Percentiles rank a stretch among this genome's conserved stretches.
Conservation (phyloP, 2,797 vertebrate genomes). For the Gobio occitaniae region DNA sequence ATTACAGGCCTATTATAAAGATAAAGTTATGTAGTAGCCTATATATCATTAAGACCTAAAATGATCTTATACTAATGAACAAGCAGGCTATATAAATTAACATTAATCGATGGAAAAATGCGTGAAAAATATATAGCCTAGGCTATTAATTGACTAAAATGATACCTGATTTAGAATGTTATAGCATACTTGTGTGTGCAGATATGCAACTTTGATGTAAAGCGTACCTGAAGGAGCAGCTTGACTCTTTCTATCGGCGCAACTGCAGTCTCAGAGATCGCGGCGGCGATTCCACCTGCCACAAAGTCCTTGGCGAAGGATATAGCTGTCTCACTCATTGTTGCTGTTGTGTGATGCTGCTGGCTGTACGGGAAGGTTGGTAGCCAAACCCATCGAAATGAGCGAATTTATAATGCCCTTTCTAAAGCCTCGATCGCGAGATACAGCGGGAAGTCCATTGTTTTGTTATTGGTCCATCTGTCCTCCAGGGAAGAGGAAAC, state of each 20-base stretch:
- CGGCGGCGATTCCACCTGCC: slow-evolving; percentile 68
- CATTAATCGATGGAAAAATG: background rate
- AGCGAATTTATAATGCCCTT: slow-evolving; percentile 72
- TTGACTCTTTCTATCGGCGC: slow-evolving; percentile 73
- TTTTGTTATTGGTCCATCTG: slow-evolving; percentile 48
- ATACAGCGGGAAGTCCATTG: slow-evolving; percentile 43
- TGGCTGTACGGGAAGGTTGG: slow-evolving; percentile 16
- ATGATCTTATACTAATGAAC: background rate
- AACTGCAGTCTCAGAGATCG: slow-evolving; percentile 70
- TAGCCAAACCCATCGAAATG: slow-evolving; percentile 70
- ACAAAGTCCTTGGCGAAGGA: slow-evolving; percentile 70
- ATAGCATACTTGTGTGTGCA: too few relatives aligned
- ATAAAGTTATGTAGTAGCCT: background rate
- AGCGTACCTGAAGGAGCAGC: slow-evolving; percentile 69
- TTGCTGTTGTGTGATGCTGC: slow-evolving; percentile 1
- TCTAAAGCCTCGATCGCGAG: slow-evolving; percentile 50
- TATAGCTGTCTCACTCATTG: slow-evolving; percentile 64
- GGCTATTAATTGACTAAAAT: background rate
- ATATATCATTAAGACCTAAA: background rate
- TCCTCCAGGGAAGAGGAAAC: background rate
- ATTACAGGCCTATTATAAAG: background rate
- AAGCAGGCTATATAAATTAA: background rate
- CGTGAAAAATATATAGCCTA: background rate
- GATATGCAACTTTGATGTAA: background rate
- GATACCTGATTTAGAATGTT: background rate